These are phyloP conservation scores for Coenonympha arcania DNA, from an alignment of 2,888 invertebrate species.

Conservation along the genomic window DNA sequence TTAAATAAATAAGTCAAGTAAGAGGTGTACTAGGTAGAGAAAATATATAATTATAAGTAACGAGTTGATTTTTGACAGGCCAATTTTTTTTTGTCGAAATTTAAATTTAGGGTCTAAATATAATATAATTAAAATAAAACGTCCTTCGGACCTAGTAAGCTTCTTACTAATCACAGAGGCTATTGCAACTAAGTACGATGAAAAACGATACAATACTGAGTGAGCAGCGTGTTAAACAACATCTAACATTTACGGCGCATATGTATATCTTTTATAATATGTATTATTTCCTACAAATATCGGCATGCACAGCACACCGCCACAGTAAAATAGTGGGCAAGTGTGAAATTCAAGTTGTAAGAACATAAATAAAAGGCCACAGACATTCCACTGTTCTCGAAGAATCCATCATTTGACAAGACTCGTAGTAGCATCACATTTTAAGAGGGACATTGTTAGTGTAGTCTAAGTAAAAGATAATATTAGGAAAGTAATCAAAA, in stretches of 20 bases:
- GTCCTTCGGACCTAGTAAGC: not conserved
- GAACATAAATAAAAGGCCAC: not conserved
- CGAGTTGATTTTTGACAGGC: not conserved
- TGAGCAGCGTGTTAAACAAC: constrained; percentile 10
- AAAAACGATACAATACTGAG: constrained; percentile 28
- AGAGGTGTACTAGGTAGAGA: constrained; percentile 8
- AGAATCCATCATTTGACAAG: too few relatives aligned
- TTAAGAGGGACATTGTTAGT: too few relatives aligned
- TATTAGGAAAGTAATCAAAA: too few relatives aligned
- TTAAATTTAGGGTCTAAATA: too few relatives aligned
- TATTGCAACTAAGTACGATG: constrained; percentile 28
- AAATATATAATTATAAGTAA: not conserved
- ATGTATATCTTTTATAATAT: constrained; percentile 8
- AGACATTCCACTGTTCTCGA: too few relatives aligned
- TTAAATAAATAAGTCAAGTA: constrained; percentile 20
- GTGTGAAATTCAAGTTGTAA: not conserved
- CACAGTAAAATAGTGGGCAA: not conserved
- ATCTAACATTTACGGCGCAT: constrained; percentile 10
- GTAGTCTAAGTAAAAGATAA: too few relatives aligned
- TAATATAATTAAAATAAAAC: too few relatives aligned
- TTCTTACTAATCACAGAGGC: constrained; percentile 15
- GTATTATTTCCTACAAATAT: constrained; percentile 4
- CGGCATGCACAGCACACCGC: constrained; percentile 24
- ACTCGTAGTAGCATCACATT: too few relatives aligned
- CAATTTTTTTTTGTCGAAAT: too few relatives aligned